These are phyloP conservation scores for Zoanthus sansibaricus DNA, from an alignment of 92 coral and sea anemone genomes.

Conservation along the genomic window DNA sequence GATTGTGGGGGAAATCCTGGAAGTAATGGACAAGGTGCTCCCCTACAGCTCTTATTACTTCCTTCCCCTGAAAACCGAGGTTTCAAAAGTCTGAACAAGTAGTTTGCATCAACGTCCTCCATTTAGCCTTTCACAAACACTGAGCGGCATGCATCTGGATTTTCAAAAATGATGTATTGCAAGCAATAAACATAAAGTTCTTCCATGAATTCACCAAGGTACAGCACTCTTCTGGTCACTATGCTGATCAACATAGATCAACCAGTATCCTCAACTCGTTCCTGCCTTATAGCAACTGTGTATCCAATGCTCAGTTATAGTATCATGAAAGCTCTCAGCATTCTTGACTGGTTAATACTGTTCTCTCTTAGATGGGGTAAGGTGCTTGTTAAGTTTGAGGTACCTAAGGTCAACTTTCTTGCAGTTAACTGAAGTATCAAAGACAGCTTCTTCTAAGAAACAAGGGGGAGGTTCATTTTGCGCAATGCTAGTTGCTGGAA, in stretches of 20 bases:
- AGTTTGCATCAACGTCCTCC: slow-evolving; percentile 72
- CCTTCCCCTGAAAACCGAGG: slow-evolving; percentile 47
- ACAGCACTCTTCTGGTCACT: slow-evolving; percentile 39
- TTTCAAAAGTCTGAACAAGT: slow-evolving; percentile 31
- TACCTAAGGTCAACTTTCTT: too few relatives aligned
- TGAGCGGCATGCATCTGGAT: slow-evolving; percentile 35
- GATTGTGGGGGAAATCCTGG: slow-evolving; percentile 54
- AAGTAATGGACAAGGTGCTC: slow-evolving; percentile 53
- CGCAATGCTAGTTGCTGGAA: too few relatives aligned
- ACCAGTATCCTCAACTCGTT: too few relatives aligned
- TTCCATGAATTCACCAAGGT: slow-evolving; percentile 54
- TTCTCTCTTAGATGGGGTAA: too few relatives aligned
- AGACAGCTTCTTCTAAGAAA: too few relatives aligned
- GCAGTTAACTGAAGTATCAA: too few relatives aligned
- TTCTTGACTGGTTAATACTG: too few relatives aligned
- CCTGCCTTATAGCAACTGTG: too few relatives aligned
- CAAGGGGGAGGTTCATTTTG: too few relatives aligned
- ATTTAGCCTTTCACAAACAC: slow-evolving; percentile 64
- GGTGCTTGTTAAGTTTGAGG: too few relatives aligned
- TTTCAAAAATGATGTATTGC: slow-evolving; percentile 7
- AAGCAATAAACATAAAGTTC: slow-evolving; percentile 50
- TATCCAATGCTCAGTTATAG: too few relatives aligned
- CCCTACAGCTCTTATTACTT: slow-evolving; percentile 37
- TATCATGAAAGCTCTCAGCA: too few relatives aligned
- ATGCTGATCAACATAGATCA: neutral